Base-by-base conservation (phyloP, 2,888 invertebrate species). In the Alsophila aescularia region DNA sequence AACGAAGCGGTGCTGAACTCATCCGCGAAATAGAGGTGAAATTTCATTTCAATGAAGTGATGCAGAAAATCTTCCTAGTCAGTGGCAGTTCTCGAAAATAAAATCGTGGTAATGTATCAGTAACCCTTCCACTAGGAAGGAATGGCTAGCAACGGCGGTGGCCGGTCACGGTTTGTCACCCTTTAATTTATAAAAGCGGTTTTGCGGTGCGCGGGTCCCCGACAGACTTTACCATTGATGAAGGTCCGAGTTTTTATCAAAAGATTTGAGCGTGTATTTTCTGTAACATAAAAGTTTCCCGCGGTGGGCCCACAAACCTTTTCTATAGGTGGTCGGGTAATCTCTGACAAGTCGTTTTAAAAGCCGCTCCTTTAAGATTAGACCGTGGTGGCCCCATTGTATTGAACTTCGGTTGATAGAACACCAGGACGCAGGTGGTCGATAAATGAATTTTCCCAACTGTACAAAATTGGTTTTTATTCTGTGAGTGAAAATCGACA, bases 401-500 rank as follows among this genome's bases (percentile, higher is more conserved):
- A 67, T 67, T 66, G 73, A 70, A 55, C 68, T 66, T 60, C 73
- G 73, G 64, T 73, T 79, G 80, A 82, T 83, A 75, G 84, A 79
- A 73, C 71, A 73, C 70, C 70, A 68, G 62, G 58, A 70, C 73
- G 72, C 83, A 84, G 83, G 83, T 84, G 84, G 79, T 76, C 80
- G 74, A 78, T 78, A 78, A 78, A 80, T 77, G 77, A 79, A 79
- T 78, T 82, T 80, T 79, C 73, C 69, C 72, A 73, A 74, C 72
- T 69, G 69, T 70, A 69, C 70, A 72, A 78, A 82, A 83, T 85
- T 81, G 78, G 81, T 84, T 85, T 82, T 75, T 75, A 77, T 80
- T 81, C 75, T 75, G 63, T 64, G 48, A 27, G 31, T 72, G 74
- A 74, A 77, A 73, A 76, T 72, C 64, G 65, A 59, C 58, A 62